These are phyloP conservation scores for Drosophila borborema DNA, from an alignment of 2,888 invertebrate species.

Conservation along the genomic window DNA sequence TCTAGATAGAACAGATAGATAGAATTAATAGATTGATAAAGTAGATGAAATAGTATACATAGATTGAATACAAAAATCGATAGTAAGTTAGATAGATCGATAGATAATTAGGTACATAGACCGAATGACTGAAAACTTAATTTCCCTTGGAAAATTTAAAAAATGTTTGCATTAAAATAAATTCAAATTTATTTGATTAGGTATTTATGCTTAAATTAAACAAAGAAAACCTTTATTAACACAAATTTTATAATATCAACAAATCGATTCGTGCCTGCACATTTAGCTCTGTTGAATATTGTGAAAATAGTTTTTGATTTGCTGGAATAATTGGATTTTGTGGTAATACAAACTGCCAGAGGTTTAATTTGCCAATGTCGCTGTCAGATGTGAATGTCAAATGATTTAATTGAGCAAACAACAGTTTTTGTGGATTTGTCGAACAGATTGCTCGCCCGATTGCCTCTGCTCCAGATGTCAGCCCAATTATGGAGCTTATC, in stretches of 20 bases:
- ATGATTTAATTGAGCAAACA: constrained; percentile 38
- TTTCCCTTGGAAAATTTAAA: no score
- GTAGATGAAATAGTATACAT: no score
- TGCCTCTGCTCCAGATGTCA: constrained; percentile 27
- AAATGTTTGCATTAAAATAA: no score
- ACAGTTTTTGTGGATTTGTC: constrained; percentile 38
- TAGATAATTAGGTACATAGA: no score
- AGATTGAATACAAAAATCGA: no score
- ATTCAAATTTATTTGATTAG: no score
- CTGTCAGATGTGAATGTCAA: constrained; percentile 16
- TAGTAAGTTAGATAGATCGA: no score
- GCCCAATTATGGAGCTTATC: constrained; percentile 40
- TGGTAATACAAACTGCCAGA: constrained; percentile 10
- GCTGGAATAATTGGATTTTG: constrained; percentile 3
- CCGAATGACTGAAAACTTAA: no score
- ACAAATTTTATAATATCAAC: background rate
- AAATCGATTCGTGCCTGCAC: background rate
- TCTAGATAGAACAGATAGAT: no score
- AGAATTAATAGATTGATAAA: no score
- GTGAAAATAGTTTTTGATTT: background rate
- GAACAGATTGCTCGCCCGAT: constrained; percentile 31
- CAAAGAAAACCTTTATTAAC: no score
- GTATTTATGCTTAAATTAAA: no score
- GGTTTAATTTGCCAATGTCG: constrained; percentile 1
- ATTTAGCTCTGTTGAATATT: background rate